Base-by-base conservation (phyloP, 2,113 vertebrate species). In the Gallinago paraguaiae region DNA sequence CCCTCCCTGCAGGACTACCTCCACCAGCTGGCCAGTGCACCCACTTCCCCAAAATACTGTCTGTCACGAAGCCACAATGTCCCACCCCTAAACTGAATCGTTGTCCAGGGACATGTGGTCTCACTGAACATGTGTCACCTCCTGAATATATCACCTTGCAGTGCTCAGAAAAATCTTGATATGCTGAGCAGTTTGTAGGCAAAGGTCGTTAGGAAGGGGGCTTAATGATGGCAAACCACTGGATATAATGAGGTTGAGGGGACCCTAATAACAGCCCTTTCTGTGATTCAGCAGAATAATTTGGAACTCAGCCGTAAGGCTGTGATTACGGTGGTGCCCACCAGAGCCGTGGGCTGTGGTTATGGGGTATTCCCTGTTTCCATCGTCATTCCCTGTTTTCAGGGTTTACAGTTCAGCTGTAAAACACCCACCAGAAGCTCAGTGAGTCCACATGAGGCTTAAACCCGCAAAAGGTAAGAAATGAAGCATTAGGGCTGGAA, bases 261-360 rank as follows among this genome's bases (percentile, higher is more conserved):
- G 16, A 67, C 11, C 61, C 74, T 85, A 95, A 75, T 82, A 93
- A 79, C 35, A 94, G 10, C 22, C 20, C 19, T 56, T 84, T 97
- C 63, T 93, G 80, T 93, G 85, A 94, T 92, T 89, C 71, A 75
- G 10, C 75, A 77, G 83, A 97, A 83, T 75, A 92, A 90, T 81
- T 63, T 91, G 83, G 95, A 97, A 88, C 37, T 88, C 67, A 95
- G 7, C 84, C 79, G 14, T 64, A 76, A 82, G 30, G 53, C 50
- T 35, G 9, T 59, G 72, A 50, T 64, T 70, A 4, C 24, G 51
- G 68, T 5, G 11, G 24, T 0, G 30, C 51, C 69, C 24, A 1
- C 0, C 1, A 84, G 31, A 88, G 25, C 72, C 1, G 0, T 74
- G 37, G 41, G 17, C 70, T 88, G 43, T 75, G 22, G 39, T 88